These are phyloP conservation scores for Zeugodacus cucurbitae DNA, from an alignment of 1,140 invertebrate species.

Conservation along the genomic window DNA sequence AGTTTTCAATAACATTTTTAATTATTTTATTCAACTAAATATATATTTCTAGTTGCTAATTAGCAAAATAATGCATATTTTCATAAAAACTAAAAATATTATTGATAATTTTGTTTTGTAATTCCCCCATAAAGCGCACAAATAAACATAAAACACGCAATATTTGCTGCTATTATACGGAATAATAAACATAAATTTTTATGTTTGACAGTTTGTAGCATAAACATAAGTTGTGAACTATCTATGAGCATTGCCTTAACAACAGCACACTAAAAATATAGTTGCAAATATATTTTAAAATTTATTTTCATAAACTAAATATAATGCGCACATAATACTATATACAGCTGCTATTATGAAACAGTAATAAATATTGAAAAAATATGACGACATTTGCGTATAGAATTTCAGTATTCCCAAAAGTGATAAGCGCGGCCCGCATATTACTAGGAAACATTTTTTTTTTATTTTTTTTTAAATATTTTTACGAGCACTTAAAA, in stretches of 20 bases:
- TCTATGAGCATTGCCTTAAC: neutral
- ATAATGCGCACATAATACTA: neutral
- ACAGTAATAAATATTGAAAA: neutral
- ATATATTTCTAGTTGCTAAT: too few relatives aligned
- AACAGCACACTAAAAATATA: neutral
- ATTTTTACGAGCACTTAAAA: too few relatives aligned
- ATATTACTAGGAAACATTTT: neutral
- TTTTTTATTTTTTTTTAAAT: neutral
- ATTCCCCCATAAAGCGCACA: neutral
- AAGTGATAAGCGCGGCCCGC: neutral
- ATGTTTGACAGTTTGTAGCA: neutral
- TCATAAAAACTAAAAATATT: neutral
- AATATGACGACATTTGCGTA: neutral
- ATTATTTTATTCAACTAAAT: too few relatives aligned
- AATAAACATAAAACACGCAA: neutral
- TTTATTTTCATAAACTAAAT: neutral
- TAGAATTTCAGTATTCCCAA: neutral
- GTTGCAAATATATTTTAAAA: neutral
- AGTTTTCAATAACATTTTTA: too few relatives aligned
- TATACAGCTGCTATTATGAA: neutral
- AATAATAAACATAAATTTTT: neutral
- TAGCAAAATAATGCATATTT: neutral
- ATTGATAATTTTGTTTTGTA: neutral
- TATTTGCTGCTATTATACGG: neutral
- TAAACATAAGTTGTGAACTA: neutral